Evolutionary conservation across 2,113 vertebrate species (phyloP), one percentile per base, ranked within the genome.

Genomic region (Galeopterus variegatus): DNA sequence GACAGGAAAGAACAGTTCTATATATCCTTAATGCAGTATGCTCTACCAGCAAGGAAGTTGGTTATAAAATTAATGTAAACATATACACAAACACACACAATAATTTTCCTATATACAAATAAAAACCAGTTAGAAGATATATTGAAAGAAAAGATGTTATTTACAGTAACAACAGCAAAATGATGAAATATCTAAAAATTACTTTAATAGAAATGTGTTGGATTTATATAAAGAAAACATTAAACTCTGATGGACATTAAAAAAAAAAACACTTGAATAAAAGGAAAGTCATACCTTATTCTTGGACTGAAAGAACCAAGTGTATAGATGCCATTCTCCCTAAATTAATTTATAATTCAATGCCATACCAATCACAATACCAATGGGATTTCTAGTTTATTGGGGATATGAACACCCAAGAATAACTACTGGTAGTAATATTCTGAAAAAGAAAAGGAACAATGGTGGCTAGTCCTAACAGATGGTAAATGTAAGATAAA

Each of bases 221-320:
- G 23, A 60, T 83, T 94, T 64, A 87, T 23, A 91, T 82, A 41
- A 86, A 83, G 69, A 93, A 94, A 77, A 72, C 1, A 41, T 80
- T 70, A 79, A 93, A 91, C 75, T 82, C 23, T 50, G 92, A 82
- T 6, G 33, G 58, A 94, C 14, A 93, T 86, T 77, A 18, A 69
- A 90, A 96, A 58, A 52, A 45, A 67, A 90, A 84, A 54, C 64
- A 65, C 15, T 56, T 93, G 83, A 96, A 96, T 85, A 92, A 94
- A 96, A 94, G 89, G 36, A 88, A 97, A 97, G 24, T n/a, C 95
- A 93, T 85, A 94, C 64, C 70, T 97, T 94, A 75, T 79, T 94
- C 75, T 88, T 87, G 86, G 31, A 82, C 67, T 85, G 58, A 95
- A 97, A 96, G 45, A 90, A 95, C 81, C 65, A 97, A 93, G 54